Base-by-base conservation (phyloP, 2,888 invertebrate species). In the Pandemis heparana region DNA sequence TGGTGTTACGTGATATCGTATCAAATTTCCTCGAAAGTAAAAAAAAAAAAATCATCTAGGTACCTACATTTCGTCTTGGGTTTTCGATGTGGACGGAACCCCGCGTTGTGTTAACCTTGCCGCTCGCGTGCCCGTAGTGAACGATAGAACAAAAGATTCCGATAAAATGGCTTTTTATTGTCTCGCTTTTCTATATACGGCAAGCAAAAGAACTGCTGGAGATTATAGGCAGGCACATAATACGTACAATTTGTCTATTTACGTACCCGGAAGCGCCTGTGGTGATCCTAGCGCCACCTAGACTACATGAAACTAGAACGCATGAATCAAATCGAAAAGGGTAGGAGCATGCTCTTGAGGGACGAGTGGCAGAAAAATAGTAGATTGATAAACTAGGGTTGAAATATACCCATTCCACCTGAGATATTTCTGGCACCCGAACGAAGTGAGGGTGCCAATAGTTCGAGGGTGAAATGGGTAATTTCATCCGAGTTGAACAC, bases 81-180 rank as follows among this genome's bases (percentile, higher is more conserved):
- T 56, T 56, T 23, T 23, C 5, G 10, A 56, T 23, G 23, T 12
- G 10, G 4, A 23, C 4, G 56, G 56, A 56, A 56, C 23, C 23
- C 56, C 5, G 4, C 23, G 10, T 23, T 38, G 16, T 60, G 14
- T 39, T 39, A 60, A 16, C 38, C 5, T 65, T 53, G 51, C 51
- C 12, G 51, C 59, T 65, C 51, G 65, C 65, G 65, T 65, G 65
- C 53, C 48, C 23, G 67, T 56, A 56, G 53, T 53, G 14, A 68
- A 39, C 65, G 38, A 65, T 65, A 38, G 48, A 65, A 63, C 62
- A 63, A 65, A 51, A 65, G 48, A 53, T 51, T 53, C 51, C 18
- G 41, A 66, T 53, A 51, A 56, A 68, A 59, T 60, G 46, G 6
- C 32, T 46, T 68, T 56, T 68, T 60, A 68, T 68, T 32, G 46